phyloP scores from a whole-genome alignment of 2,797 vertebrate genomes.

The Poliocrania exsul region DNA sequence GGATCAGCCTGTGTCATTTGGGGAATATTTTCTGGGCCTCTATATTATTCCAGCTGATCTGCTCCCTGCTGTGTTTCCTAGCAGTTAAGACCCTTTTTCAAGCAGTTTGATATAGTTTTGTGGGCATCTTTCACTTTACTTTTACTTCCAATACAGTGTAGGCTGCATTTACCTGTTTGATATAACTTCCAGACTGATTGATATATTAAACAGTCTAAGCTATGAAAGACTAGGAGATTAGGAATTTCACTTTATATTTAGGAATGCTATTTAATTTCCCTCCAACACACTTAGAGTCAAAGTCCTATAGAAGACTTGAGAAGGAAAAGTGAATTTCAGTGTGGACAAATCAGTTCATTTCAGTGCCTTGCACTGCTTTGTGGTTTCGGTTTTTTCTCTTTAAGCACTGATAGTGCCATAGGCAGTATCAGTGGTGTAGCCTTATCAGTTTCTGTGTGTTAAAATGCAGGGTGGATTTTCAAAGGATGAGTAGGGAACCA shows the following conservation, averaged over 20 bases:
- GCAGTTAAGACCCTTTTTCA: neutral
- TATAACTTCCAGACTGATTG: neutral
- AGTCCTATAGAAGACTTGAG: neutral
- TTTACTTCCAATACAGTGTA: neutral
- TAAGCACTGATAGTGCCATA: neutral
- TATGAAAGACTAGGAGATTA: neutral
- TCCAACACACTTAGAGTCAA: neutral
- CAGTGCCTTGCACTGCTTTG: neutral
- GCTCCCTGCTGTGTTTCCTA: neutral
- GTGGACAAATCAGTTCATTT: neutral
- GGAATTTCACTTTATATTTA: neutral
- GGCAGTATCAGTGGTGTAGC: neutral
- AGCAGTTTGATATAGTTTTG: neutral
- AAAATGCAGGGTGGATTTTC: neutral
- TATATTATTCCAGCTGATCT: rapidly evolving
- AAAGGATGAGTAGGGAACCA: neutral
- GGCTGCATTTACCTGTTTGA: neutral
- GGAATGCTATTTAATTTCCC: conserved; percentile 40
- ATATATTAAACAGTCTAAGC: neutral
- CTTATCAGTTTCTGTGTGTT: neutral
- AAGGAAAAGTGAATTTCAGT: neutral
- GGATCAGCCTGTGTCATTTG: neutral
- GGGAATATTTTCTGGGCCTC: neutral
- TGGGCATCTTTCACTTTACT: neutral
- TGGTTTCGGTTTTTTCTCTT: neutral